A percentile compares a stretch with the other conserved stretches of the same genome.
These are phyloP conservation scores for Monopis laevigella DNA, from an alignment of 2,888 invertebrate genomes.

Conservation along the genomic window DNA sequence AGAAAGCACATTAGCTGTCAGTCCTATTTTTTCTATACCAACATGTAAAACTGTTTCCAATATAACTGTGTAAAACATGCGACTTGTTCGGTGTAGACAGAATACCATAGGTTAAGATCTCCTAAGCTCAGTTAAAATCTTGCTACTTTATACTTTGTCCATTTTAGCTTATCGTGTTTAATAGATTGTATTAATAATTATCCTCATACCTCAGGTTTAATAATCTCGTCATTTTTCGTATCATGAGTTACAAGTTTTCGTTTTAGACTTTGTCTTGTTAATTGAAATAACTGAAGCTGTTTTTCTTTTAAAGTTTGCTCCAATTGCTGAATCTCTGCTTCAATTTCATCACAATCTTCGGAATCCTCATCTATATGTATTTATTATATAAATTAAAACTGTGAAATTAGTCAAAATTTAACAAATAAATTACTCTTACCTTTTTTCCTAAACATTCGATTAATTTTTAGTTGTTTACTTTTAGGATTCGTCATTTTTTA, in stretches of 20 bases:
- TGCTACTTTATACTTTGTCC: too few relatives aligned
- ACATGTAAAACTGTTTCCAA: too few relatives aligned
- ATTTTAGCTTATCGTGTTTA: too few relatives aligned
- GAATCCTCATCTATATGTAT: slow-evolving; percentile 15
- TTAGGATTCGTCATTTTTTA: slow-evolving; percentile 27
- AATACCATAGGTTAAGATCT: too few relatives aligned
- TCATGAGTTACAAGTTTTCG: slow-evolving; percentile 22
- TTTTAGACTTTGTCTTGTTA: slow-evolving; percentile 34
- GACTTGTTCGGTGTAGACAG: too few relatives aligned
- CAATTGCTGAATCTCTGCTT: slow-evolving; percentile 35
- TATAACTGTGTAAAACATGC: too few relatives aligned
- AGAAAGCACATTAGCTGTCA: too few relatives aligned
- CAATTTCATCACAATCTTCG: slow-evolving; percentile 36
- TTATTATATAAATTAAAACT: background rate
- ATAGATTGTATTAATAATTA: too few relatives aligned
- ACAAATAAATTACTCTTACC: too few relatives aligned
- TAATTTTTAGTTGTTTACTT: slow-evolving; percentile 40
- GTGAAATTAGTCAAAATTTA: background rate
- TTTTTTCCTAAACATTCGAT: slow-evolving; percentile 37
- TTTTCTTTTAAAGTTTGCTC: slow-evolving; percentile 34
- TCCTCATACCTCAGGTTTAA: slow-evolving; percentile 35
- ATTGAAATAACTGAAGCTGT: slow-evolving; percentile 40
- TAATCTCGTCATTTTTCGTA: slow-evolving; percentile 29
- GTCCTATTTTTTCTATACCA: too few relatives aligned
- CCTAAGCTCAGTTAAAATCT: too few relatives aligned